phyloP scores from a whole-genome alignment of 2,888 invertebrate genomes.

The Octodonta nipae region DNA sequence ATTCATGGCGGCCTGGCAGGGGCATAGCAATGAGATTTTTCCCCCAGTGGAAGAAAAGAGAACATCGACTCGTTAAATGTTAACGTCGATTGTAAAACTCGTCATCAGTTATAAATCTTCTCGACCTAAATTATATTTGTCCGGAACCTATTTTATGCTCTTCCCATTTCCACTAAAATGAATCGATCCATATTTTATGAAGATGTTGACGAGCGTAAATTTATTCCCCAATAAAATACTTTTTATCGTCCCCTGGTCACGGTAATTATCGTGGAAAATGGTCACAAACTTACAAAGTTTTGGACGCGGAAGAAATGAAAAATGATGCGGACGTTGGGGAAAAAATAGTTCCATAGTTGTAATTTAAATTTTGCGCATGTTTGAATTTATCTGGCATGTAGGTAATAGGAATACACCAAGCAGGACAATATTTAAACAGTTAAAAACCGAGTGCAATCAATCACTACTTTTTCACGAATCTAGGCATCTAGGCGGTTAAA shows the following conservation, averaged over 20 bases:
- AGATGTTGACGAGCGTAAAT: slow-evolving; percentile 20
- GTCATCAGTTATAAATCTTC: slow-evolving; percentile 34
- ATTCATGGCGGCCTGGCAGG: slow-evolving; percentile 25
- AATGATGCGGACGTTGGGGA: too few species aligned
- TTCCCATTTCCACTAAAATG: slow-evolving; percentile 24
- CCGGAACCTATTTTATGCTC: slow-evolving; percentile 29
- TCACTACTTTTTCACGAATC: too few species aligned
- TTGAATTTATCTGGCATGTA: too few species aligned
- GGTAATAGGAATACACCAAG: too few species aligned
- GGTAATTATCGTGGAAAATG: background rate
- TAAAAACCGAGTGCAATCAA: too few species aligned
- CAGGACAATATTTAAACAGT: too few species aligned
- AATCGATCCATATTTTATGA: slow-evolving; percentile 28
- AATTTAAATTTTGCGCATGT: too few species aligned
- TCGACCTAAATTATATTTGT: slow-evolving; percentile 32
- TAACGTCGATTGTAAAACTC: slow-evolving; percentile 36
- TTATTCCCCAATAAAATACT: slow-evolving; percentile 18
- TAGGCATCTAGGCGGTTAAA: too few species aligned
- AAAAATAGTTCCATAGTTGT: too few species aligned
- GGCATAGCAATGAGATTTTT: slow-evolving; percentile 31
- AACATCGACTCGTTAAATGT: slow-evolving; percentile 32
- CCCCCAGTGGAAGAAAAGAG: too few species aligned
- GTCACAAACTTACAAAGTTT: too few species aligned
- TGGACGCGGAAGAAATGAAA: too few species aligned
- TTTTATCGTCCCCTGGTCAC: slow-evolving; percentile 2